A percentile compares a stretch with the other conserved stretches of the same genome.
Conservation (phyloP, 2,113 vertebrate species). For the Oncorhynchus keta region DNA sequence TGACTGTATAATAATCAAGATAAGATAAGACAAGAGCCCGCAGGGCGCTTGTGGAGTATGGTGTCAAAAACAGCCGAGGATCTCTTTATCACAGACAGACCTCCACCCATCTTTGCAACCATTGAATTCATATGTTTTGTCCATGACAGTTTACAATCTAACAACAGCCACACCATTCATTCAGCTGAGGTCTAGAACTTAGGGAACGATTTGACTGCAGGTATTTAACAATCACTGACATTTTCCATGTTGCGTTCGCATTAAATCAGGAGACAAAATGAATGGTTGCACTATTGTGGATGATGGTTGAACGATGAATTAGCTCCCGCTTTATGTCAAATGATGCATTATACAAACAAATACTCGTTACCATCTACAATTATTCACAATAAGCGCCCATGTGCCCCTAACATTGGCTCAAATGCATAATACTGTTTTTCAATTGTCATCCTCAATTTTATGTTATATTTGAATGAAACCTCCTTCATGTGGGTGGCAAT, state of each 20-base stretch:
- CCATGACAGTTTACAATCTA: too few relatives aligned
- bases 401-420: too few relatives aligned
- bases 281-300: constrained; percentile 15
- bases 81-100: too few relatives aligned
- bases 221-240: not conserved
- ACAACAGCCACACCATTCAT: too few relatives aligned
- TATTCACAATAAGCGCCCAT: not conserved
- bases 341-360: constrained; percentile 28
- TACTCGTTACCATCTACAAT: constrained; percentile 38
- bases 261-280: constrained; percentile 8
- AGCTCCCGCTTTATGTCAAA: constrained; percentile 7
- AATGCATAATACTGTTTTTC: not conserved
- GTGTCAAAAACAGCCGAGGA: too few relatives aligned
- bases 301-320: constrained; percentile 32
- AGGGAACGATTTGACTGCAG: not conserved
- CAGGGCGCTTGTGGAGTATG: too few relatives aligned
- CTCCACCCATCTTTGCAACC: too few relatives aligned
- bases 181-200: too few relatives aligned
- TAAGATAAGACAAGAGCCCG: too few relatives aligned
- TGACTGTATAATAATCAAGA: too few relatives aligned
- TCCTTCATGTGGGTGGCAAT: too few relatives aligned
- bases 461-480: not conserved
- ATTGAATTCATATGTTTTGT: too few relatives aligned
- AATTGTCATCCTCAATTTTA: not conserved
- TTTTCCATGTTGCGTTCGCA: not conserved